A percentile compares a stretch with the other conserved stretches of the same genome.
Evolutionary conservation across 1,140 invertebrate genomes (phyloP).

Genomic region (Drosophila lowei): DNA sequence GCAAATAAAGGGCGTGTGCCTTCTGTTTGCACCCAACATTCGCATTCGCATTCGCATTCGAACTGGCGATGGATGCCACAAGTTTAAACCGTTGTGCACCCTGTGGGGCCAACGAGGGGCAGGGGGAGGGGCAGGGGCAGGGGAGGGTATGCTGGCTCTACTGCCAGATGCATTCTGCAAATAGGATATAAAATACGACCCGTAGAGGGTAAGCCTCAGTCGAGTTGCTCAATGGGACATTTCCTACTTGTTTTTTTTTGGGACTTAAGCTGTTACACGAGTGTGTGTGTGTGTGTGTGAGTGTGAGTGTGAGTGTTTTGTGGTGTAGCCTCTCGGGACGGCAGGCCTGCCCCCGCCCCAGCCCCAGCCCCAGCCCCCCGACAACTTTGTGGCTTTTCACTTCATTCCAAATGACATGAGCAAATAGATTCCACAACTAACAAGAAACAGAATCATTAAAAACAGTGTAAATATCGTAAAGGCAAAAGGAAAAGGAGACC

Average conservation of each 20-base stretch:
- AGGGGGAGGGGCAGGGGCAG: background rate
- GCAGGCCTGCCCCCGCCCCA: background rate
- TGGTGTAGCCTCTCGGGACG: slow-evolving; percentile 33
- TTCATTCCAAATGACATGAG: slow-evolving; percentile 66
- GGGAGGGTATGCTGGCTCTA: background rate
- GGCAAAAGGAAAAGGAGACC: slow-evolving; percentile 7
- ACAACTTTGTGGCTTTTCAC: slow-evolving; percentile 70
- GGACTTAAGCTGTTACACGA: slow-evolving; percentile 41
- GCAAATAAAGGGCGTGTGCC: slow-evolving; percentile 76
- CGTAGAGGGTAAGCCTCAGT: slow-evolving; percentile 30
- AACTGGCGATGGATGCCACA: slow-evolving; percentile 61
- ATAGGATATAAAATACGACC: background rate
- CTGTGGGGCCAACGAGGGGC: background rate
- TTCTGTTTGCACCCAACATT: slow-evolving; percentile 59
- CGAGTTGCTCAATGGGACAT: background rate
- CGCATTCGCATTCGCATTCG: background rate
- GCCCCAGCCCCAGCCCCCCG: background rate
- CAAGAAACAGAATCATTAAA: slow-evolving; percentile 24
- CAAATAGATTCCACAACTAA: slow-evolving; percentile 53
- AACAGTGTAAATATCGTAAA: slow-evolving; percentile 5
- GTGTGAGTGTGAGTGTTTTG: slow-evolving; percentile 22
- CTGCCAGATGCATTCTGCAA: too few species aligned
- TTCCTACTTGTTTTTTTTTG: slow-evolving; percentile 23
- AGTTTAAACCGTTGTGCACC: slow-evolving; percentile 62
- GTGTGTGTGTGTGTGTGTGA: slow-evolving; percentile 7